These are phyloP conservation scores for Crotophaga sulcirostris DNA, from an alignment of 2,113 vertebrate genomes.

Conservation along the genomic window DNA sequence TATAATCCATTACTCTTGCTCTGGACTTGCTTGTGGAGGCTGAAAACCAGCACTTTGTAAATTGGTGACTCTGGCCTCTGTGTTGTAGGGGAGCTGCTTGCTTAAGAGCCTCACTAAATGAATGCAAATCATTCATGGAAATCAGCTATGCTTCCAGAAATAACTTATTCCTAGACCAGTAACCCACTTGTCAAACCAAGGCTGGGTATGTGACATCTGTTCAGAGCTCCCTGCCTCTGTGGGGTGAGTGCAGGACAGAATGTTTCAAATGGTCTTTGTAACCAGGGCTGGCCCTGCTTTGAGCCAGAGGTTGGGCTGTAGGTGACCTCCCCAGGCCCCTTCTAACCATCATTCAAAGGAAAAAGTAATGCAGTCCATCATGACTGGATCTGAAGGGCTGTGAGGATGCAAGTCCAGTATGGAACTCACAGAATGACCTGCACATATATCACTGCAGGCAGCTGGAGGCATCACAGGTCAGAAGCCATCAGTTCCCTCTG, in stretches of 20 bases:
- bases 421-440: fast-evolving
- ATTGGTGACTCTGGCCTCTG: fast-evolving
- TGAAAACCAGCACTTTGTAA: not conserved
- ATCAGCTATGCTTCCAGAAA: not conserved
- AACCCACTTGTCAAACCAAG: no score
- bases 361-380: not conserved
- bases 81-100: not conserved
- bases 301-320: not conserved
- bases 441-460: not conserved
- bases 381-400: not conserved
- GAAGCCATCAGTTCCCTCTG: not conserved
- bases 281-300: not conserved
- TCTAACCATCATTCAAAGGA: not conserved
- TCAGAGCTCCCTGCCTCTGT: not conserved
- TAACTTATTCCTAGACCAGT: not conserved
- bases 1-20: not conserved
- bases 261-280: not conserved
- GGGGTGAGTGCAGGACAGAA: not conserved
- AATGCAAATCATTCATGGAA: not conserved
- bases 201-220: fast-evolving
- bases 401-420: not conserved
- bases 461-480: not conserved
- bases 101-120: not conserved
- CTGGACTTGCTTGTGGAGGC: not conserved
- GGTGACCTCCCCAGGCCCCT: not conserved